Percentiles rank a stretch among this genome's conserved stretches.
phyloP scores from a whole-genome alignment of 2,888 invertebrate genomes.

The Lasioglossum marginatum region DNA sequence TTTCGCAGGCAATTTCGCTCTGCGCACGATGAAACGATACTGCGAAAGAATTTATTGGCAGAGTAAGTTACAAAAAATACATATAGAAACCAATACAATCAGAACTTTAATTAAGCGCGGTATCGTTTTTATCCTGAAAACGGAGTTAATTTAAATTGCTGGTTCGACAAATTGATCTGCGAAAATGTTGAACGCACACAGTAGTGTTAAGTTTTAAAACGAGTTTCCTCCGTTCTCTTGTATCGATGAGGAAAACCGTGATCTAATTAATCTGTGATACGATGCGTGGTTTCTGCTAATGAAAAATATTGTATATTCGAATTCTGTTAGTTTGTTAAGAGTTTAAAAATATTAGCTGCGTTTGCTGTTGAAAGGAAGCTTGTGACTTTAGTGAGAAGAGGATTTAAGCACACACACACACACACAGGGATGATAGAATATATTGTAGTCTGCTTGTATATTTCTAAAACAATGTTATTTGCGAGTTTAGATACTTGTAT shows the following conservation, averaged over 20 bases:
- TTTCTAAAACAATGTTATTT: too few species aligned
- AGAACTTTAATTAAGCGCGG: neutral
- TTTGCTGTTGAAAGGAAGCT: neutral
- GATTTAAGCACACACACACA: too few species aligned
- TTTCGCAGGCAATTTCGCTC: neutral
- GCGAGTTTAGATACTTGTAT: too few species aligned
- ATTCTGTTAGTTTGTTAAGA: too few species aligned
- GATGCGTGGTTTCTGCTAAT: neutral
- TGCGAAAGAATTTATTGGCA: neutral
- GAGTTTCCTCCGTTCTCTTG: neutral
- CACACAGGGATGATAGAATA: too few species aligned
- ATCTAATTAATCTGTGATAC: neutral
- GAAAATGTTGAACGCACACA: neutral
- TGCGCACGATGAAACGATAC: neutral
- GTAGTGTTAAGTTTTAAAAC: neutral
- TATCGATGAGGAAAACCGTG: neutral
- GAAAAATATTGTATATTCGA: too few species aligned
- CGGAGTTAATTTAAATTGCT: neutral
- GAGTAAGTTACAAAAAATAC: neutral
- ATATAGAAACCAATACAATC: neutral
- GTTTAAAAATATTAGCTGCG: neutral
- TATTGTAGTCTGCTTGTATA: too few species aligned
- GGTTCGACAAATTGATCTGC: neutral
- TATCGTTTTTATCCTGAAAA: neutral
- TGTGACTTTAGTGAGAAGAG: neutral